phyloP scores from a whole-genome alignment of 2,113 vertebrate genomes.

The Conger conger region DNA sequence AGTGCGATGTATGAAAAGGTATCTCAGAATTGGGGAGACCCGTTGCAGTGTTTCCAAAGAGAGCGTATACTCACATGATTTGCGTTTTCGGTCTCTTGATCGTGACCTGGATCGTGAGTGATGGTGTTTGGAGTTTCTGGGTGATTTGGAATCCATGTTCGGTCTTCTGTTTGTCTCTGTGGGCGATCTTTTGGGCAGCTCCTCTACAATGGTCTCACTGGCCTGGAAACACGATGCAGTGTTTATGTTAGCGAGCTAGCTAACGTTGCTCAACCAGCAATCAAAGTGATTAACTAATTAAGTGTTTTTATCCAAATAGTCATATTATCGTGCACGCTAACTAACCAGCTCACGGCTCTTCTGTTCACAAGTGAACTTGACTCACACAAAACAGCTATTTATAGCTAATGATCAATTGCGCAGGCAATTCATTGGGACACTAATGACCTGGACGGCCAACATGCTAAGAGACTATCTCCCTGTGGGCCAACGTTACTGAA shows the following conservation, averaged over 20 bases:
- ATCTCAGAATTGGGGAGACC: neutral
- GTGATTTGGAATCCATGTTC: constrained; percentile 81
- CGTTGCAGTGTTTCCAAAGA: neutral
- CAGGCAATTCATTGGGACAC: neutral
- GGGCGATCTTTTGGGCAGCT: constrained; percentile 72
- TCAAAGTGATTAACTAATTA: too few relatives aligned
- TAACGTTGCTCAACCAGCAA: too few relatives aligned
- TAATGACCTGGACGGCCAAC: neutral
- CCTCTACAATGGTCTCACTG: constrained; percentile 81
- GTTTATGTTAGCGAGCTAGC: neutral
- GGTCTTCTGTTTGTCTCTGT: constrained; percentile 81
- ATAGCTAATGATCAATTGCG: constrained; percentile 12
- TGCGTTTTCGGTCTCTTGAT: constrained; percentile 81
- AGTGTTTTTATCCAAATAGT: too few relatives aligned
- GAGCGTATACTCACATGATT: constrained; percentile 69
- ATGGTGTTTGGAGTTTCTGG: constrained; percentile 86
- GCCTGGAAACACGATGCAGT: constrained; percentile 61
- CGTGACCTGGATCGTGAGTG: constrained; percentile 90
- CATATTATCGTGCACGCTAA: too few relatives aligned
- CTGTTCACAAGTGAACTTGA: neutral
- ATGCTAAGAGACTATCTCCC: too few relatives aligned
- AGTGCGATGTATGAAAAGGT: too few relatives aligned
- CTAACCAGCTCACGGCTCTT: too few relatives aligned
- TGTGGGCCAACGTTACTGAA: too few relatives aligned
- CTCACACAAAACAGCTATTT: neutral